Conservation (phyloP, 2,888 invertebrate genomes). For the Siphonodentalium dalli region DNA sequence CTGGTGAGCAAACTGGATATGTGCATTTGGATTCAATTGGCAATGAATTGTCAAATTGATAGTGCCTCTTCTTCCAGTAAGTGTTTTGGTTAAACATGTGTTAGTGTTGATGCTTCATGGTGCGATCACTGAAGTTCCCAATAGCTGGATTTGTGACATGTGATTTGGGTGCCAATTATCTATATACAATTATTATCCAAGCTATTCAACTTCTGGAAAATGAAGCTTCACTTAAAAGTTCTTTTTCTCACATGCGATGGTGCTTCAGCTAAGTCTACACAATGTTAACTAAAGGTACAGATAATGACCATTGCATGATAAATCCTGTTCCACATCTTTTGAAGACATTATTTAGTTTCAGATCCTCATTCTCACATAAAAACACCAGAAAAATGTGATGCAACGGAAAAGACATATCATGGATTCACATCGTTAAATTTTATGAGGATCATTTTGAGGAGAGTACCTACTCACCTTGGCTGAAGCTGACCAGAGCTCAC, state of each 20-base stretch:
- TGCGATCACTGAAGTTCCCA: conserved; percentile 19
- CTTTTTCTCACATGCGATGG: conserved; percentile 30
- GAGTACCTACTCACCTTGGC: conserved; percentile 12
- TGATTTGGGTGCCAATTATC: conserved; percentile 26
- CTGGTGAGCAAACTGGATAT: conserved; percentile 29
- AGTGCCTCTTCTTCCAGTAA: no score
- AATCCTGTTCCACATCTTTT: conserved; percentile 21
- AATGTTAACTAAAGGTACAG: no score
- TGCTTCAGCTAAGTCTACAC: conserved; percentile 33
- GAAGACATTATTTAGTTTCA: conserved; percentile 21
- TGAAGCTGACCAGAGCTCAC: conserved; percentile 20
- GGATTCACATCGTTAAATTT: no score
- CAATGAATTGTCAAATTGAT: conserved; percentile 26
- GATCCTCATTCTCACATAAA: conserved; percentile 9
- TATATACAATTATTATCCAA: conserved; percentile 32
- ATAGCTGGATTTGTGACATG: conserved; percentile 28
- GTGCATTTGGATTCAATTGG: conserved; percentile 24
- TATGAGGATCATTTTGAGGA: conserved; percentile 23
- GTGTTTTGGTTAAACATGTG: conserved; percentile 24
- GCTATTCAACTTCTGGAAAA: conserved; percentile 24
- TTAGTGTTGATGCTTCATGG: conserved; percentile 23
- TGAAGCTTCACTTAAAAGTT: conserved; percentile 12
- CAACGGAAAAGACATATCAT: conserved; percentile 18
- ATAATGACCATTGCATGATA: no score
- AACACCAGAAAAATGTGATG: conserved; percentile 18